Evolutionary conservation across 2,797 vertebrate genomes (phyloP).

Genomic region (Oreochromis grahami): DNA sequence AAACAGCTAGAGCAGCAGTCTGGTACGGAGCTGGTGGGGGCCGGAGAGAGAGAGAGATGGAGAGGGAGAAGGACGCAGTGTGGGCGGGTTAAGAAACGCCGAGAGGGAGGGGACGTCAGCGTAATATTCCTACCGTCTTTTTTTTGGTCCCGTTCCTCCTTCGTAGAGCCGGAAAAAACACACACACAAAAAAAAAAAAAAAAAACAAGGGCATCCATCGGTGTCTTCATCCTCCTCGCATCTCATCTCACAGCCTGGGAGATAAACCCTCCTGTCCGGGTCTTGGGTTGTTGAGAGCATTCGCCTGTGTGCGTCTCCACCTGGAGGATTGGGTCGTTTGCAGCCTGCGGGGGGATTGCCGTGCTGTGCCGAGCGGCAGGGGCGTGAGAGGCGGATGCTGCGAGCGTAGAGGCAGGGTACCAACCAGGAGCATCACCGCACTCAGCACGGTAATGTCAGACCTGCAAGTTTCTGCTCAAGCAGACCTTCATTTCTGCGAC

Average conservation of each 20-base stretch:
- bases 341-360: conserved; percentile 17
- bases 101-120: conserved; percentile 75
- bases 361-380: conserved; percentile 59
- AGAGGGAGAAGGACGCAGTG: conserved; percentile 81
- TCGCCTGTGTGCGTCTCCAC: background rate
- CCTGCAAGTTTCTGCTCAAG: background rate
- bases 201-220: conserved; percentile 71
- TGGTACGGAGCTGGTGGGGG: conserved; percentile 31
- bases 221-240: conserved; percentile 9
- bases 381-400: conserved; percentile 78
- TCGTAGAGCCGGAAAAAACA: conserved; percentile 51
- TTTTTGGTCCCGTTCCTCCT: conserved; percentile 5
- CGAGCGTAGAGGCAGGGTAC: conserved; percentile 70
- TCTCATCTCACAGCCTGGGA: background rate
- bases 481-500: conserved; percentile 28
- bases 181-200: too few species aligned
- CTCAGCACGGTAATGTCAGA: conserved; percentile 72
- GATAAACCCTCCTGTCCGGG: background rate
- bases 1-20: conserved; percentile 57
- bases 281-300: background rate
- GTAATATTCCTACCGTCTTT: conserved; percentile 59
- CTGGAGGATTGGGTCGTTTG: conserved; percentile 22
- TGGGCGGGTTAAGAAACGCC: conserved; percentile 77
- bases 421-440: conserved; percentile 67
- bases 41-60: conserved; percentile 13